These are phyloP conservation scores for Solenodon paradoxus DNA, from an alignment of 2,113 vertebrate species.

Conservation along the genomic window DNA sequence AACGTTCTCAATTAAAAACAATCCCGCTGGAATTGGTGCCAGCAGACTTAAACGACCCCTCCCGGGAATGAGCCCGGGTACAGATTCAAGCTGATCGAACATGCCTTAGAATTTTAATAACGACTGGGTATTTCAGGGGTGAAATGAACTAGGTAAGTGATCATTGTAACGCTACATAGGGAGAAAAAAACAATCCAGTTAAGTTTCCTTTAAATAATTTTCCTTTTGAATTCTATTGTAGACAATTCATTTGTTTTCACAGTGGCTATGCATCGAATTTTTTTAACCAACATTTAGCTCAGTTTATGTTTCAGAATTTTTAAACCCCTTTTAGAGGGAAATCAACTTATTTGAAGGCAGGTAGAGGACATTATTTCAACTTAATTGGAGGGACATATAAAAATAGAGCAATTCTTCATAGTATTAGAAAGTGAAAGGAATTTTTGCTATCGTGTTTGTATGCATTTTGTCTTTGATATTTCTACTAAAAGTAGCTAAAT, in stretches of 20 bases:
- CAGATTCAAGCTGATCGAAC: neutral
- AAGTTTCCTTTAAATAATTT: neutral
- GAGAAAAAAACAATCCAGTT: neutral
- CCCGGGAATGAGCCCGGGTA: neutral
- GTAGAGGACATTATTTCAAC: neutral
- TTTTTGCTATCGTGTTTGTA: neutral
- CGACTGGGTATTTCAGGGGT: neutral
- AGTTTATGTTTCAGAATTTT: constrained; percentile 18
- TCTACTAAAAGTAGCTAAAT: constrained; percentile 21
- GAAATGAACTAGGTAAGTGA: neutral
- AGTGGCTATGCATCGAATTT: neutral
- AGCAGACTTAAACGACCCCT: neutral
- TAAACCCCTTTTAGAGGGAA: neutral
- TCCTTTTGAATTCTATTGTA: neutral
- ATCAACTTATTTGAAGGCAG: constrained; percentile 27
- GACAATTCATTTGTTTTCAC: neutral
- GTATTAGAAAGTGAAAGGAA: constrained; percentile 1
- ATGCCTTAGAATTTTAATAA: neutral
- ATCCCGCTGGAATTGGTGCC: neutral
- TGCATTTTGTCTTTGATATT: constrained; percentile 17
- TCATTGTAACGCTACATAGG: neutral
- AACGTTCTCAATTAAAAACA: neutral
- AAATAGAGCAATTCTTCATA: neutral
- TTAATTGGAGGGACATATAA: neutral
- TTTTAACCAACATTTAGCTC: neutral